Conservation (phyloP, 2,888 invertebrate species). For the Pseudeuparius sepicola region DNA sequence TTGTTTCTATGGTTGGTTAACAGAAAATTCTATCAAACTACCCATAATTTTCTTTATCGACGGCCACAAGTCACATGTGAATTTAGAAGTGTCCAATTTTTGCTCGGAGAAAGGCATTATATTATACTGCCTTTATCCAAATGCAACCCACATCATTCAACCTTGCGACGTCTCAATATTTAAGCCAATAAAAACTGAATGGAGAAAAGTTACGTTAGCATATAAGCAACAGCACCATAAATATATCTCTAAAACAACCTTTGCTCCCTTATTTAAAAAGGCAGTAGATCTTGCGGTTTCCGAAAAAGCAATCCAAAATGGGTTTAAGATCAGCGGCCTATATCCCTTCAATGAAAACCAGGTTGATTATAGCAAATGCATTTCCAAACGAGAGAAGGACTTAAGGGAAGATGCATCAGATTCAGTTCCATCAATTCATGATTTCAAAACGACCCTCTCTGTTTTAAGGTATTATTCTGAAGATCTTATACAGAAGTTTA, state of each 20-base stretch:
- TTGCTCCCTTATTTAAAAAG: constrained; percentile 7
- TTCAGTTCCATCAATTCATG: too few relatives aligned
- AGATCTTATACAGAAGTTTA: too few relatives aligned
- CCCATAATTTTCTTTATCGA: constrained; percentile 8
- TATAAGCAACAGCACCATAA: constrained; percentile 2
- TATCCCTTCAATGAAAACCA: constrained; percentile 13
- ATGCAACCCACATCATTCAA: constrained; percentile 6
- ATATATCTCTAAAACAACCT: constrained; percentile 4
- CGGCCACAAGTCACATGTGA: constrained; percentile 4
- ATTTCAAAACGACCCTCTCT: too few relatives aligned
- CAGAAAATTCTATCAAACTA: not conserved
- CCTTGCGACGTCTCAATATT: constrained; percentile 11
- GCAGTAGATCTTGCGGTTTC: constrained; percentile 7
- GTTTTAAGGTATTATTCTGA: too few relatives aligned
- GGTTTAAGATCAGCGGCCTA: constrained; percentile 8
- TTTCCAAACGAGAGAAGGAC: too few relatives aligned
- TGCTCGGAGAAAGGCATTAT: constrained; percentile 4
- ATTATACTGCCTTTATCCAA: constrained; percentile 3
- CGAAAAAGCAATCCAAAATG: constrained; percentile 8
- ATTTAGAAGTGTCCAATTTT: not conserved
- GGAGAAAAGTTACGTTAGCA: not conserved
- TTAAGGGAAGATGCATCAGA: too few relatives aligned
- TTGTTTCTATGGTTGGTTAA: constrained; percentile 6
- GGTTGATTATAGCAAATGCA: too few relatives aligned
- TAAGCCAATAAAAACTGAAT: constrained; percentile 6